Base-by-base conservation (phyloP, 2,113 vertebrate genomes). In the Tenebrosternarchus preto region DNA sequence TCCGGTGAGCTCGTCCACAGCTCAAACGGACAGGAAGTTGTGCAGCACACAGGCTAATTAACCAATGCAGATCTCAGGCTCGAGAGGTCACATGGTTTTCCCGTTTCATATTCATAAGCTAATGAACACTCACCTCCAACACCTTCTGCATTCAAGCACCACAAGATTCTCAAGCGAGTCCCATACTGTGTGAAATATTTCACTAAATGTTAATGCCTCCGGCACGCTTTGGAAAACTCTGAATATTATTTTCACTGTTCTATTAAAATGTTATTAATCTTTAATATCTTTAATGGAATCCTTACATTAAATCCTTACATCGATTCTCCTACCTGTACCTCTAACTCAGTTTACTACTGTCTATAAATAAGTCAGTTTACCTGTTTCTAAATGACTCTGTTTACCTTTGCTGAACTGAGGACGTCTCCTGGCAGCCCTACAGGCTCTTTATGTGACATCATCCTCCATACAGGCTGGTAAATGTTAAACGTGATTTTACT, bases 221-320 rank as follows among this genome's bases (percentile, higher is more conserved):
- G 11, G 22, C 59, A 61, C 2, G n/a, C 7, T 60, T 60, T 24
- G 1, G 24, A 31, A 27, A 31, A 29, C 5, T 19, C 27, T 29
- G 61, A 17, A 19, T 31, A 64, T 29, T 1, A 31, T 16, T 16
- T 19, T 64, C 27, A 29, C 27, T 31, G 3, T 27, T 29, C 61
- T 64, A 64, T 31, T 64, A 64, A 64, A 64, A 19, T 31, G 15
- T 50, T 12, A 15, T 50, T 50, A 50, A 50, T 50, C 43, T 50
- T 50, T 50, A 50, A 50, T 9, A 29, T 64, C 61, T 83, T 76
- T 63, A 78, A 72, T 59, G 27, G 39, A 76, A 56, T 16, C 43
- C 59, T 57, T 67, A 36, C 25, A 70, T 61, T 70, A 77, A n/a
- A n/a, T n/a, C n/a, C n/a, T n/a, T n/a, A n/a, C n/a, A 83, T 83